Conservation (phyloP, 2,113 vertebrate species). For the Oryzias melastigma region DNA sequence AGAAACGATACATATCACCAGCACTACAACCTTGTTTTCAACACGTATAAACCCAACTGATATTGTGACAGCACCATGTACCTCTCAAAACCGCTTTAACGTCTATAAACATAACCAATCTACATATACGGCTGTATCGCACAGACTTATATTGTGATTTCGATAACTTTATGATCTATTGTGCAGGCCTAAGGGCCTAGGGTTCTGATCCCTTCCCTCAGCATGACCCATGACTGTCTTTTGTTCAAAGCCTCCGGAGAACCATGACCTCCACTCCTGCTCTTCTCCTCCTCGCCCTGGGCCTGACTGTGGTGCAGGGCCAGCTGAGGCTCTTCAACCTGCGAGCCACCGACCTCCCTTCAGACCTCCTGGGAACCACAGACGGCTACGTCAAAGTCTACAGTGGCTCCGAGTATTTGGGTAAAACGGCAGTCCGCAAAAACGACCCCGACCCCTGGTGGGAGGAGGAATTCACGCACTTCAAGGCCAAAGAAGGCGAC, state of each 20-base stretch:
- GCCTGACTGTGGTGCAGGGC: not conserved
- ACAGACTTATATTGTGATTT: too few species aligned
- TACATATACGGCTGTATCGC: too few species aligned
- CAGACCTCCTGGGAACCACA: constrained; percentile 9
- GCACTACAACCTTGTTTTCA: too few species aligned
- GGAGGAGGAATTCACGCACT: constrained; percentile 42
- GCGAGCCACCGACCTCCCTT: constrained; percentile 25
- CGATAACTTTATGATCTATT: too few species aligned
- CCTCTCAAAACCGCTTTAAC: too few species aligned
- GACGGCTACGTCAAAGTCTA: constrained; percentile 50
- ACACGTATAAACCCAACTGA: too few species aligned
- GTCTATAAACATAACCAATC: too few species aligned
- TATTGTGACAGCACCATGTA: too few species aligned
- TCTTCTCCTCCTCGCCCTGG: constrained; percentile 21
- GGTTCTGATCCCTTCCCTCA: too few species aligned
- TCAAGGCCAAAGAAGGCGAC: constrained; percentile 23
- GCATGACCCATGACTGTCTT: not conserved
- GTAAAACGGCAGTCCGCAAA: constrained; percentile 17
- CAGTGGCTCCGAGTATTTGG: constrained; percentile 5
- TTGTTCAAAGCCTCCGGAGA: constrained; percentile 1
- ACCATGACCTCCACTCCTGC: constrained; percentile 23
- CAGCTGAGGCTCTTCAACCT: constrained; percentile 39
- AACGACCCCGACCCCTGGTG: constrained; percentile 48
- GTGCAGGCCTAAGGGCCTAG: too few species aligned
- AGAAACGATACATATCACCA: too few species aligned